Percentiles rank a stretch among this genome's conserved stretches.
Evolutionary conservation across 2,797 vertebrate genomes (phyloP).

Genomic region (Myotis vivesi): DNA sequence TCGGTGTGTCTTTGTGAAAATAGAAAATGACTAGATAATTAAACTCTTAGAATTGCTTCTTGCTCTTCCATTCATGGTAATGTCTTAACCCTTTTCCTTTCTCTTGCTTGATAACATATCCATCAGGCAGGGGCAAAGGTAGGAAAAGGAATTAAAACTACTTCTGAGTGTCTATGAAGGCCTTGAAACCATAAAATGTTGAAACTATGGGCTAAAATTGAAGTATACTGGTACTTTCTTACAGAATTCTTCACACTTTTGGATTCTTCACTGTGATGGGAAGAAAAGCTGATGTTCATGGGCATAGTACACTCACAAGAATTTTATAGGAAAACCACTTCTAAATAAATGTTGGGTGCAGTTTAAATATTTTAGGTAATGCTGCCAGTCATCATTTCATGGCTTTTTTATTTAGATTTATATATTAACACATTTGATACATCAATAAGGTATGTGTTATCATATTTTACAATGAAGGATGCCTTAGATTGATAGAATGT

Average conservation of each 20-base stretch:
- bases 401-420: slow-evolving; percentile 49
- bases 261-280: not conserved
- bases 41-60: not conserved
- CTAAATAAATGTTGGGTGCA: not conserved
- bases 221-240: not conserved
- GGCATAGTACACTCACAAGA: not conserved
- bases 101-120: not conserved
- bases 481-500: not conserved
- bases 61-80: not conserved
- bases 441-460: not conserved
- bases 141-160: not conserved
- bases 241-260: not conserved
- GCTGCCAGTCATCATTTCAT: not conserved
- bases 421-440: not conserved
- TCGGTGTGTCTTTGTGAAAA: not conserved
- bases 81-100: not conserved
- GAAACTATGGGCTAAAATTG: not conserved
- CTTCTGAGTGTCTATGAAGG: not conserved
- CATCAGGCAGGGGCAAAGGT: not conserved
- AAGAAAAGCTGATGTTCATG: not conserved
- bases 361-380: not conserved
- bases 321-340: not conserved
- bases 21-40: not conserved
- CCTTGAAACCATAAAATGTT: not conserved
- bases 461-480: not conserved